Percentiles rank a stretch among this genome's conserved stretches.
phyloP scores from a whole-genome alignment of 2,113 vertebrate species.

The Phrynosoma blainvillii region DNA sequence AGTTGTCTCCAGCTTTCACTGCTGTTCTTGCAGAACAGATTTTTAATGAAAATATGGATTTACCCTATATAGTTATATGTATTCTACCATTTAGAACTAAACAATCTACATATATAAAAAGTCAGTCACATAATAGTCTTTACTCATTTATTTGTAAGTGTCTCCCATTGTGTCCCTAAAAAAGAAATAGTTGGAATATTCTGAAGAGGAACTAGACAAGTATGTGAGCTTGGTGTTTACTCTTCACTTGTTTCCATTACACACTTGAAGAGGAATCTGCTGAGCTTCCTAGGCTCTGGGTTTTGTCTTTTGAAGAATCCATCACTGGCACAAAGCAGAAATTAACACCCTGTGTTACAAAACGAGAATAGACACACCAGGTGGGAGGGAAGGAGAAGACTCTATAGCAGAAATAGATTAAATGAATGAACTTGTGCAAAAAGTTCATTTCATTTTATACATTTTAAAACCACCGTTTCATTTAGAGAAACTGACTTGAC shows the following conservation, averaged over 20 bases:
- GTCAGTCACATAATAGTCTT: conserved; percentile 39
- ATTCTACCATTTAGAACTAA: neutral
- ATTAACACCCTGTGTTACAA: neutral
- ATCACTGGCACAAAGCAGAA: rapidly evolving
- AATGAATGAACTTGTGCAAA: neutral
- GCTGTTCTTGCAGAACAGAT: neutral
- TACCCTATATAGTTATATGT: conserved; percentile 51
- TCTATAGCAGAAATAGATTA: neutral
- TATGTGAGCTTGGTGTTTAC: conserved; percentile 58
- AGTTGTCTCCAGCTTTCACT: conserved; percentile 41
- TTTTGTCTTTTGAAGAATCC: conserved; percentile 48
- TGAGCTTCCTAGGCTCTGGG: conserved; percentile 38
- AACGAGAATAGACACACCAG: neutral
- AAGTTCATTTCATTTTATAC: neutral
- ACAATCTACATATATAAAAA: conserved; percentile 54
- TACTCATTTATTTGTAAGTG: neutral
- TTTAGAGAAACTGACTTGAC: neutral
- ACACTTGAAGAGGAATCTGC: neutral
- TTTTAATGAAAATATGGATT: conserved; percentile 39
- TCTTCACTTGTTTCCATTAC: conserved; percentile 71
- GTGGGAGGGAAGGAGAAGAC: neutral
- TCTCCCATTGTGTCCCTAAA: conserved; percentile 43
- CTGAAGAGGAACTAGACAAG: conserved; percentile 47
- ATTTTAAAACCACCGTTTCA: neutral
- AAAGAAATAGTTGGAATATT: conserved; percentile 51